Evolutionary conservation across 1,140 invertebrate genomes (phyloP).

Genomic region (Meloidogyne floridensis): DNA sequence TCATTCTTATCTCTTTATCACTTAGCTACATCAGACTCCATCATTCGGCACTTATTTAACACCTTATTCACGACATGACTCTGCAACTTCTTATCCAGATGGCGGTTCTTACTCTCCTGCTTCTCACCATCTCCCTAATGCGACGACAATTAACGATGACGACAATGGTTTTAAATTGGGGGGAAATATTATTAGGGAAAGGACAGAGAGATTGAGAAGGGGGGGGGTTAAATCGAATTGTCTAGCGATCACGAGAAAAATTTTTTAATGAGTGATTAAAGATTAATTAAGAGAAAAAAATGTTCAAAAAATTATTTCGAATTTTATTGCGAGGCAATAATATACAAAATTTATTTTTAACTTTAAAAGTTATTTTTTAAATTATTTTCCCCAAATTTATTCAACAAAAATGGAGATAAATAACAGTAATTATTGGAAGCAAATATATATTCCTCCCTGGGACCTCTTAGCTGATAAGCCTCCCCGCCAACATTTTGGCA

Average conservation of each 20-base stretch:
- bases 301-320: not conserved
- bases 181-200: not conserved
- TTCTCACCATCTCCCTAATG: not conserved
- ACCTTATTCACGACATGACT: slow-evolving; percentile 28
- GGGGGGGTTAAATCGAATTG: not conserved
- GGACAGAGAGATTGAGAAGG: not conserved
- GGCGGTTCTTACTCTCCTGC: slow-evolving; percentile 1
- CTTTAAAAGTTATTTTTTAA: too few relatives aligned
- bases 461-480: slow-evolving; percentile 8
- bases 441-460: slow-evolving; percentile 2
- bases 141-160: slow-evolving; percentile 16
- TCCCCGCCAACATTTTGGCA: not conserved
- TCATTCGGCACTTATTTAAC: slow-evolving; percentile 22
- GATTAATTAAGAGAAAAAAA: not conserved
- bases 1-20: not conserved
- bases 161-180: slow-evolving; percentile 17
- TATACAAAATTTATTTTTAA: too few relatives aligned
- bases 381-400: not conserved
- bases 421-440: not conserved
- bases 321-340: not conserved
- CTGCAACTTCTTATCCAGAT: slow-evolving; percentile 15
- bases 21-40: slow-evolving; percentile 8
- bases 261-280: not conserved
- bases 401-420: not conserved
- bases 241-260: not conserved